phyloP scores from a whole-genome alignment of 1,140 invertebrate species.

The Babylonia areolata region DNA sequence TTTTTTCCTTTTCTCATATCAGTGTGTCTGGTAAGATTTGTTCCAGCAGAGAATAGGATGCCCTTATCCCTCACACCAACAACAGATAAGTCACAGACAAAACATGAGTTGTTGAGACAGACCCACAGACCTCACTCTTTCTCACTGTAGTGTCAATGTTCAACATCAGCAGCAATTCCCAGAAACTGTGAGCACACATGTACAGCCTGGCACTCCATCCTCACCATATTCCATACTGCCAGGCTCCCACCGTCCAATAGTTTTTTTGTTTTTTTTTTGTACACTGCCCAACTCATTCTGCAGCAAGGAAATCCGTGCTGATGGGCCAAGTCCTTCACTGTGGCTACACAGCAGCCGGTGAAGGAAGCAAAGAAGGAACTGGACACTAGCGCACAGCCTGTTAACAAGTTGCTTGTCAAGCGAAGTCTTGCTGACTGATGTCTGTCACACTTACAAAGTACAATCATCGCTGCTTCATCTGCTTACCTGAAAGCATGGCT shows the following conservation, averaged over 20 bases:
- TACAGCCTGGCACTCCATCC: not conserved
- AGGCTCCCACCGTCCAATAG: not conserved
- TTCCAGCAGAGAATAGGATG: not conserved
- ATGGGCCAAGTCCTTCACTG: not conserved
- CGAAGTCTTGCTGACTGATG: no score
- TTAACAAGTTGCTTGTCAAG: not conserved
- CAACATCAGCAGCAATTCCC: conserved; percentile 9
- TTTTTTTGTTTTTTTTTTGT: not conserved
- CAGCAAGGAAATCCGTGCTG: not conserved
- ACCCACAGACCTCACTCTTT: not conserved
- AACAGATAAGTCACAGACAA: not conserved
- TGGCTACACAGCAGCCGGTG: not conserved
- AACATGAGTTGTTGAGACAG: not conserved
- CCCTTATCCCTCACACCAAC: not conserved
- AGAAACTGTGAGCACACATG: not conserved
- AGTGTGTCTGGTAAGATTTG: no score
- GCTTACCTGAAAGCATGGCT: not conserved
- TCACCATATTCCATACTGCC: not conserved
- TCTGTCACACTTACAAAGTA: not conserved
- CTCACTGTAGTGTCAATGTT: not conserved
- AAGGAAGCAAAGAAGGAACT: not conserved
- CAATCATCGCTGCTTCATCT: not conserved
- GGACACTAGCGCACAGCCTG: not conserved
- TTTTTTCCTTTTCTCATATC: no score
- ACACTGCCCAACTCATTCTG: not conserved